Percentiles rank a stretch among this genome's conserved stretches.
These are phyloP conservation scores for Scomberomorus guttatus DNA, from an alignment of 2,797 vertebrate species.

Conservation along the genomic window DNA sequence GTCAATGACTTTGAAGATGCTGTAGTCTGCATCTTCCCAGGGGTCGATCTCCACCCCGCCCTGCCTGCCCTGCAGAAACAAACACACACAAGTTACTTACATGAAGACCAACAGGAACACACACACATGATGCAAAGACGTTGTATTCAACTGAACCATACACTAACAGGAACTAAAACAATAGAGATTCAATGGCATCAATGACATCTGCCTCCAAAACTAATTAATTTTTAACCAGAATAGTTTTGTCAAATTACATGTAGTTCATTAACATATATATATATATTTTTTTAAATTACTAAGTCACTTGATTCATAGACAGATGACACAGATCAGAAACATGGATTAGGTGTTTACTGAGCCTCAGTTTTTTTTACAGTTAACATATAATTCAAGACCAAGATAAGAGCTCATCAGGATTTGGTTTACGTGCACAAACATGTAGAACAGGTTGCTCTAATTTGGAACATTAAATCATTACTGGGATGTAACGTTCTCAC, in stretches of 20 bases:
- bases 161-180: neutral
- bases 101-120: neutral
- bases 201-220: neutral
- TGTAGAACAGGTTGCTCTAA: too few relatives aligned
- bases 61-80: conserved; percentile 85
- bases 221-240: neutral
- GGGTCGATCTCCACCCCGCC: conserved; percentile 90
- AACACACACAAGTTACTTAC: conserved; percentile 4
- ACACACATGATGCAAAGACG: neutral
- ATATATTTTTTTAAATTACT: too few relatives aligned
- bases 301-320: too few relatives aligned
- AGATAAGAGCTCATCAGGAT: too few relatives aligned
- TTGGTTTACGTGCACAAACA: too few relatives aligned
- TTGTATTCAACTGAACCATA: neutral
- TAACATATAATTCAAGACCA: too few relatives aligned
- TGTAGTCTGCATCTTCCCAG: conserved; percentile 92
- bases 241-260: too few relatives aligned
- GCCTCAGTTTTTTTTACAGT: too few relatives aligned
- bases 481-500: too few relatives aligned
- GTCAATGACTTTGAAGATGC: conserved; percentile 90
- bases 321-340: too few relatives aligned
- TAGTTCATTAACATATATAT: neutral
- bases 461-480: too few relatives aligned
- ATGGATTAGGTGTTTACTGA: too few relatives aligned
- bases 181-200: neutral